Evolutionary conservation across 1,140 invertebrate species (phyloP), one percentile per base, ranked within the genome.

Genomic region (Zelostemma sp.): DNA sequence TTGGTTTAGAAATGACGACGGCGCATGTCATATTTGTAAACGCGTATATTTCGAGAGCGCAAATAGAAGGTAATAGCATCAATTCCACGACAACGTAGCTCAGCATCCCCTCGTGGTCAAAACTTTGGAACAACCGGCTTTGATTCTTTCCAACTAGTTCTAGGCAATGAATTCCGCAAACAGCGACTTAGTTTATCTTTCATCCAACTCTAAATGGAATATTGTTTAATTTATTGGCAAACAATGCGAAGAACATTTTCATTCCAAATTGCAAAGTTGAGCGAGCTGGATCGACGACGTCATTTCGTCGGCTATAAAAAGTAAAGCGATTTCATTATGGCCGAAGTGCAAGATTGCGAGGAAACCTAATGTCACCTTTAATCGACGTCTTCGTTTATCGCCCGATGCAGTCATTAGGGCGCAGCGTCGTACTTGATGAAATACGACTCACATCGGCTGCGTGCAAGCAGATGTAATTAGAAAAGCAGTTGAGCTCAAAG

Each of bases 1-100:
- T 61, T 64, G 38, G 33, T 31, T 41, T 50, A 55, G 47, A 67
- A 53, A 67, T 55, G 64, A 61, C 51, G 67, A 60, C 67, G 47
- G 51, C 45, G 53, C 58, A 61, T 35, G 53, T 60, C 61, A 61
- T 57, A 57, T 70, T 70, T 70, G 68, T 21, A 61, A 56, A 61
- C 53, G 53, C 53, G 51, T 56, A 65, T 61, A 57, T 70, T 65
- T 61, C 51, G 47, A 61, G 46, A 61, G 61, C 17, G 61, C 61
- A 70, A 70, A 70, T 61, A 70, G 55, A 61, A 64, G 56, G 51
- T 61, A 70, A 70, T 70, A 65, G 53, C 61, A 65, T 65, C 68
- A 65, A 70, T 70, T 65, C 57, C 46, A 53, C 41, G 68, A 6
- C 43, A 50, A 55, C 60, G 62, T 63, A 60, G 58, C 66, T 55